Conservation (phyloP, 2,797 vertebrate species). For the Thripadectes ignobilis region DNA sequence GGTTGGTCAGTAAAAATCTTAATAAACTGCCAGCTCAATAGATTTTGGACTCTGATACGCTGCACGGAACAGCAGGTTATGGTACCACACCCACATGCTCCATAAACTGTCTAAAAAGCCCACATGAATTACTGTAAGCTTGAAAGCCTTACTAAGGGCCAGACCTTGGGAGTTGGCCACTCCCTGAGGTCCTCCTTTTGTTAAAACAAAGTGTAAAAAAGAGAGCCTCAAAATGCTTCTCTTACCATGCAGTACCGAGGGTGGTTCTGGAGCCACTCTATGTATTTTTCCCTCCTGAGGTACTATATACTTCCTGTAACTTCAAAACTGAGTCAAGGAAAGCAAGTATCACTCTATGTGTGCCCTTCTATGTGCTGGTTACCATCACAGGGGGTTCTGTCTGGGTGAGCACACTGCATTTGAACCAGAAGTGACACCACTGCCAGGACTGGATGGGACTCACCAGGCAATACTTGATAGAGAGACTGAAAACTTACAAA, state of each 20-base stretch:
- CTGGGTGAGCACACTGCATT: neutral
- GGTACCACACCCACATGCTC: neutral
- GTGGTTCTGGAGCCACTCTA: neutral
- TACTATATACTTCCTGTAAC: neutral
- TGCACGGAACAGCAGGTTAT: neutral
- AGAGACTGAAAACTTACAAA: neutral
- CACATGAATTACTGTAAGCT: neutral
- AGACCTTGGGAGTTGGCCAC: neutral
- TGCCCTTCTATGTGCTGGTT: neutral
- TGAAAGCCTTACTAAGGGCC: neutral
- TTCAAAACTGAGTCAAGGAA: neutral
- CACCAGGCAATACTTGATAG: neutral
- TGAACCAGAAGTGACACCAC: neutral
- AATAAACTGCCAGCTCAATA: neutral
- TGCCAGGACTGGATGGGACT: neutral
- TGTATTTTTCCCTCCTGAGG: neutral
- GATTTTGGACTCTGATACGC: neutral
- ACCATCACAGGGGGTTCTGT: neutral
- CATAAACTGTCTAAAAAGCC: neutral
- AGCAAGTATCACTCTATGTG: neutral
- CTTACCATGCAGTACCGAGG: neutral
- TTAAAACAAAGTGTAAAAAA: neutral
- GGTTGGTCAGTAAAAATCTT: neutral
- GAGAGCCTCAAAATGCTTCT: neutral
- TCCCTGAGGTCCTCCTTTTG: neutral